A percentile compares a stretch with the other conserved stretches of the same genome.
Evolutionary conservation across 1,140 invertebrate species (phyloP).

Genomic region (Mylabris phalerata): DNA sequence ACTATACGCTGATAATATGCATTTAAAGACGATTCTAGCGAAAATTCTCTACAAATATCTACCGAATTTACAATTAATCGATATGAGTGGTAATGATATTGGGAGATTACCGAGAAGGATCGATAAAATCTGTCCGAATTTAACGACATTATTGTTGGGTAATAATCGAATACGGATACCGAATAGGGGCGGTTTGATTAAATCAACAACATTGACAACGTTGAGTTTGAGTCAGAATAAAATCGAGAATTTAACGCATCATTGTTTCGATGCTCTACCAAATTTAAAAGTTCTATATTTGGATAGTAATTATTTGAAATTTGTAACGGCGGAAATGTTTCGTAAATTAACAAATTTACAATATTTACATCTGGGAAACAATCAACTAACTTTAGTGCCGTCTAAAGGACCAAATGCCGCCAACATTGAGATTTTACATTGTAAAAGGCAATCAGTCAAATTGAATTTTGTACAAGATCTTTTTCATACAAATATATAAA

Average conservation of each 20-base stretch:
- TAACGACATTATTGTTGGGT: constrained; percentile 26
- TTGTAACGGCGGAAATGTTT: constrained; percentile 25
- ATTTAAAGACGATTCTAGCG: constrained; percentile 22
- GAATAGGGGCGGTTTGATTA: constrained; percentile 22
- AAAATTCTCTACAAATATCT: constrained; percentile 13
- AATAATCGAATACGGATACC: constrained; percentile 27
- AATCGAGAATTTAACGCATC: constrained; percentile 20
- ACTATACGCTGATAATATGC: constrained; percentile 32
- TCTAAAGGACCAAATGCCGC: constrained; percentile 19
- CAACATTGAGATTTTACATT: constrained; percentile 15
- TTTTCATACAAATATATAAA: too few relatives aligned
- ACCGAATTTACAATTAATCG: constrained; percentile 27
- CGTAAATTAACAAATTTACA: constrained; percentile 22
- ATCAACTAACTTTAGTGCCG: constrained; percentile 25
- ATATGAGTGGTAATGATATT: constrained; percentile 30
- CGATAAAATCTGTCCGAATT: constrained; percentile 15
- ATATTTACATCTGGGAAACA: constrained; percentile 33
- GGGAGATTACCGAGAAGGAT: constrained; percentile 19
- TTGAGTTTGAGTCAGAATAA: constrained; percentile 31
- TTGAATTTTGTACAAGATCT: background rate
- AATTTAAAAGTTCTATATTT: constrained; percentile 30
- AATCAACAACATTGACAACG: constrained; percentile 23
- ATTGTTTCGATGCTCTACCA: constrained; percentile 28
- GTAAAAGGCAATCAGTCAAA: constrained; percentile 6
- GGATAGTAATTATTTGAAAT: constrained; percentile 28